These are phyloP conservation scores for Cossypha polioptera DNA, from an alignment of 2,797 vertebrate genomes.

Conservation along the genomic window DNA sequence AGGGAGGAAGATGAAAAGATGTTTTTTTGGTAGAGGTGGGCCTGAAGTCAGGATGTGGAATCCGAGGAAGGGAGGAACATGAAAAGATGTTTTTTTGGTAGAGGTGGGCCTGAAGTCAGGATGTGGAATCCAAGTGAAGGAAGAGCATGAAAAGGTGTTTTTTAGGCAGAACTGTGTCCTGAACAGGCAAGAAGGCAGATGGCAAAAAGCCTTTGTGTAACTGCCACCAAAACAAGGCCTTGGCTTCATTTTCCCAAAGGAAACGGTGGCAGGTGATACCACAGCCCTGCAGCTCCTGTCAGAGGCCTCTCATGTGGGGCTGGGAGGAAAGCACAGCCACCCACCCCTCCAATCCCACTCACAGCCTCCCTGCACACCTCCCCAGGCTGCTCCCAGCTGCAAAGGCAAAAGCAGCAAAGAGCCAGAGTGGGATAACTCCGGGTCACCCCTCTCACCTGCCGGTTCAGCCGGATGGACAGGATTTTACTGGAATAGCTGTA, in stretches of 20 bases:
- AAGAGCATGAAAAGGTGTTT: background rate
- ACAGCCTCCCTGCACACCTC: background rate
- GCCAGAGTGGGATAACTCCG: background rate
- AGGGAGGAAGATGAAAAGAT: background rate
- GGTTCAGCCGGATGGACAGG: conserved; percentile 89
- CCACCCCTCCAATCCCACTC: background rate
- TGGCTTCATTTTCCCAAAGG: background rate
- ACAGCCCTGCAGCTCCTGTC: background rate
- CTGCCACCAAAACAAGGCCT: background rate
- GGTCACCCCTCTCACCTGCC: conserved; percentile 79
- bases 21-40: background rate
- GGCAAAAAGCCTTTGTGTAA: background rate
- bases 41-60: background rate
- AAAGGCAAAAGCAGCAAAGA: background rate
- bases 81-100: background rate
- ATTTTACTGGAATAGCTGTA: conserved; percentile 95
- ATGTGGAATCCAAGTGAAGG: too few relatives aligned
- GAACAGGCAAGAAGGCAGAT: background rate
- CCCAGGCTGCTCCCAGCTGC: background rate
- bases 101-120: too few relatives aligned
- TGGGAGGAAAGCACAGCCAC: background rate
- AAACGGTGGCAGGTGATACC: background rate
- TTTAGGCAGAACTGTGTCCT: background rate
- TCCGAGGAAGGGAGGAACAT: background rate
- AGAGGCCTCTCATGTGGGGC: background rate